A percentile compares a stretch with the other conserved stretches of the same genome.
These are phyloP conservation scores for Eucriotettix oculatus DNA, from an alignment of 2,888 invertebrate species.

Conservation along the genomic window DNA sequence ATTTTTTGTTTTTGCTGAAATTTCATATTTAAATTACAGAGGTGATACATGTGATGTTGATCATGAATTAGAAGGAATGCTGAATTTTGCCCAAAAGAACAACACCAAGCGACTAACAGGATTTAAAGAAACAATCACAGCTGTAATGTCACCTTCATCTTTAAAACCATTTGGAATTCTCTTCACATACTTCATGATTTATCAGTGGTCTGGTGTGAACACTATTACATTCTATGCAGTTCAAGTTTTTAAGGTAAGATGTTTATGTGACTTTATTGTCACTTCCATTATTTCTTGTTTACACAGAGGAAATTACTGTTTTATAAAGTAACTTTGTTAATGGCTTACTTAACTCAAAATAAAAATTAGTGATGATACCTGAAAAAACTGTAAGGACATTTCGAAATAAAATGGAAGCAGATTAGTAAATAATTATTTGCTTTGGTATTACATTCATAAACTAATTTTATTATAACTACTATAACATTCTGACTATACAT, in stretches of 20 bases:
- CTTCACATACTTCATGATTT: conserved; percentile 35
- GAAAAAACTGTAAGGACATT: too few relatives aligned
- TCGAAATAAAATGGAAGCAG: too few relatives aligned
- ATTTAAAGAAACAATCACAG: conserved; percentile 29
- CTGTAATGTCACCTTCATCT: conserved; percentile 41
- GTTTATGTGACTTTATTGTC: too few relatives aligned
- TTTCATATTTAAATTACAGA: conserved; percentile 17
- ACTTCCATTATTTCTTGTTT: too few relatives aligned
- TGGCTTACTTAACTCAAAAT: too few relatives aligned
- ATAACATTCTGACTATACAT: too few relatives aligned
- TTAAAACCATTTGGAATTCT: conserved; percentile 38
- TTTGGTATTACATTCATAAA: too few relatives aligned
- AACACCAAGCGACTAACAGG: conserved; percentile 29
- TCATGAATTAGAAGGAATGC: conserved; percentile 41
- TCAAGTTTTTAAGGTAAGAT: conserved; percentile 39
- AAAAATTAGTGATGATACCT: too few relatives aligned
- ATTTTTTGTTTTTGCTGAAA: background rate
- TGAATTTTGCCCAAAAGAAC: conserved; percentile 43
- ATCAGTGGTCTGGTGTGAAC: conserved; percentile 54
- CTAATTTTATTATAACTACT: too few relatives aligned
- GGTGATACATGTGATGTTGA: conserved; percentile 40
- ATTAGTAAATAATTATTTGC: too few relatives aligned
- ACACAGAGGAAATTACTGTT: too few relatives aligned
- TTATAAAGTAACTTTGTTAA: too few relatives aligned
- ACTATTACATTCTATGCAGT: conserved; percentile 52